Conservation (phyloP, 30 jellyfish, hydroid and myxozoan species). For the Calvadosia cruxmelitensis region DNA sequence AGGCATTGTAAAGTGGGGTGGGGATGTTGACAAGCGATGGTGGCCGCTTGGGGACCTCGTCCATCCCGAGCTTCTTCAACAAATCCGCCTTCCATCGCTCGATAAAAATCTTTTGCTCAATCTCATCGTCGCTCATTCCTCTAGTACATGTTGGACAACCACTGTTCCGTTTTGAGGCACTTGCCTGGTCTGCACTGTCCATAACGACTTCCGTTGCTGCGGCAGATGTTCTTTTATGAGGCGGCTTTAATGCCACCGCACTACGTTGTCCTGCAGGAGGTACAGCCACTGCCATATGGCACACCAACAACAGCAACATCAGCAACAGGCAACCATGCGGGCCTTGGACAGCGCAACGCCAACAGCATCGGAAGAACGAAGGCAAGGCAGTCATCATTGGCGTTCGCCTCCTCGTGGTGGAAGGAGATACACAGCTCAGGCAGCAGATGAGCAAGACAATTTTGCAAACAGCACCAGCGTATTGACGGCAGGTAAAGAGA, state of each 20-base stretch:
- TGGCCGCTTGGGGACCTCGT: constrained; percentile 38
- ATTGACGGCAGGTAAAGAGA: too few species aligned
- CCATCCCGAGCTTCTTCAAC: constrained; percentile 47
- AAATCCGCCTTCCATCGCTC: constrained; percentile 51
- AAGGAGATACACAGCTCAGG: too few species aligned
- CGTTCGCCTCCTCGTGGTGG: too few species aligned
- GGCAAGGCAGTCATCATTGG: too few species aligned
- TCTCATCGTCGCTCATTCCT: constrained; percentile 21
- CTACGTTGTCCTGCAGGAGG: background rate
- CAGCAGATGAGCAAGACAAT: too few species aligned
- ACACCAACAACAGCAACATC: too few species aligned
- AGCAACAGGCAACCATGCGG: too few species aligned
- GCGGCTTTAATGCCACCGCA: too few species aligned
- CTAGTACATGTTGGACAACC: constrained; percentile 45
- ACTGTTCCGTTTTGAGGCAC: background rate
- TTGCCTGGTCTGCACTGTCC: constrained; percentile 5
- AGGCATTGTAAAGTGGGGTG: constrained; percentile 39
- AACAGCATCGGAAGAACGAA: too few species aligned
- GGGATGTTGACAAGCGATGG: constrained; percentile 23
- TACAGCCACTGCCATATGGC: background rate
- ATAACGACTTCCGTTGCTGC: constrained; percentile 6
- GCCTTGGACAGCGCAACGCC: too few species aligned
- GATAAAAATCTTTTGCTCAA: constrained; percentile 29
- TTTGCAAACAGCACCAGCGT: too few species aligned
- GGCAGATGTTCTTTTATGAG: constrained; percentile 27